These are phyloP conservation scores for Anoplopoma fimbria DNA, from an alignment of 2,113 vertebrate species.

Conservation along the genomic window DNA sequence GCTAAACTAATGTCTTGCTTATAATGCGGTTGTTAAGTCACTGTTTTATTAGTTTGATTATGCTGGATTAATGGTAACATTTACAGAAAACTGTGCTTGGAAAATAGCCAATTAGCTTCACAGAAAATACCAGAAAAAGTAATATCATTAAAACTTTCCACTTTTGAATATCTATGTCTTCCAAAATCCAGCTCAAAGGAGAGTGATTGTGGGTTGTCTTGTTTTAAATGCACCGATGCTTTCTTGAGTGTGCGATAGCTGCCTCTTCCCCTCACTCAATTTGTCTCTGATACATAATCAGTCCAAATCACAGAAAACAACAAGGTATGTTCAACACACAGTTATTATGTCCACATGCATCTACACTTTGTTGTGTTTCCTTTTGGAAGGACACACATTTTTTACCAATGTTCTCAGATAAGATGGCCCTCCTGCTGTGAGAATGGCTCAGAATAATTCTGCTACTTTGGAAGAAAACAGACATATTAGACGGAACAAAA, in stretches of 20 bases:
- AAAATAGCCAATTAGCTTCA: not conserved
- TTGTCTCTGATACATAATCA: not conserved
- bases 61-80: constrained; percentile 46
- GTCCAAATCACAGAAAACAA: constrained; percentile 12
- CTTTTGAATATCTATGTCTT: constrained; percentile 4
- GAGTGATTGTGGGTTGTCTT: not conserved
- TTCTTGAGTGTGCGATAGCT: not conserved
- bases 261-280: not conserved
- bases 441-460: not conserved
- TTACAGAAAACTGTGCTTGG: constrained; percentile 6
- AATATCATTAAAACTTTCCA: not conserved
- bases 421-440: not conserved
- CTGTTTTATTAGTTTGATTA: constrained; percentile 31
- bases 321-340: not conserved
- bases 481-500: not conserved
- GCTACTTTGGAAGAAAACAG: not conserved
- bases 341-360: not conserved
- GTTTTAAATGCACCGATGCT: not conserved
- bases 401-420: not conserved
- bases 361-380: not conserved
- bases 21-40: constrained; percentile 24
- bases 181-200: not conserved
- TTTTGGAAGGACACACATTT: not conserved
- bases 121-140: not conserved
- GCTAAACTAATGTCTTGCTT: constrained; percentile 36